phyloP scores from a whole-genome alignment of 1,140 invertebrate species.

The Lasioglossum baleicum region DNA sequence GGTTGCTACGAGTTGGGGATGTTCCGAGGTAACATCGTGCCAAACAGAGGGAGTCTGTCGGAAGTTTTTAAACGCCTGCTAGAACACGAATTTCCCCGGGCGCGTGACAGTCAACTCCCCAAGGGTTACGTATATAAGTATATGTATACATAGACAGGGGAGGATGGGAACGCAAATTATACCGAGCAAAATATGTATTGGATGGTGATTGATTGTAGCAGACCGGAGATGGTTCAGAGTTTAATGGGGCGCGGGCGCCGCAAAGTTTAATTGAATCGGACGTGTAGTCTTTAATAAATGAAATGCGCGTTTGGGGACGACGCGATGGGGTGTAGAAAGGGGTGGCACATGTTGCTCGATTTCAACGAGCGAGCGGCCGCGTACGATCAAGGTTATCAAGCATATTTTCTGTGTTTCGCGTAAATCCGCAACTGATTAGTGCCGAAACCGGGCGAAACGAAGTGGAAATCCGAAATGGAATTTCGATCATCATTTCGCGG shows the following conservation, averaged over 20 bases:
- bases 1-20: no score
- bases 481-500: not conserved
- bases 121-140: not conserved
- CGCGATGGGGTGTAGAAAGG: no score
- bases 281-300: not conserved
- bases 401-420: not conserved
- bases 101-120: not conserved
- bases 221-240: not conserved
- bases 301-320: not conserved
- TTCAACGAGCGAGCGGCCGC: not conserved
- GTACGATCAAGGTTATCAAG: not conserved
- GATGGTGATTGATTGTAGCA: not conserved
- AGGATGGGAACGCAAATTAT: not conserved
- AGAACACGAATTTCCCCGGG: not conserved
- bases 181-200: not conserved
- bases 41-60: no score
- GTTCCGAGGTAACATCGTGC: no score
- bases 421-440: not conserved
- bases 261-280: slow-evolving; percentile 6
- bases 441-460: not conserved
- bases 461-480: not conserved
- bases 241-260: not conserved
- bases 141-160: not conserved
- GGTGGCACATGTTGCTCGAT: not conserved
- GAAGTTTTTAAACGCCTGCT: not conserved